Percentiles rank a stretch among this genome's conserved stretches.
Evolutionary conservation across 2,797 vertebrate genomes (phyloP).

Genomic region (Pipistrellus pygmaeus): DNA sequence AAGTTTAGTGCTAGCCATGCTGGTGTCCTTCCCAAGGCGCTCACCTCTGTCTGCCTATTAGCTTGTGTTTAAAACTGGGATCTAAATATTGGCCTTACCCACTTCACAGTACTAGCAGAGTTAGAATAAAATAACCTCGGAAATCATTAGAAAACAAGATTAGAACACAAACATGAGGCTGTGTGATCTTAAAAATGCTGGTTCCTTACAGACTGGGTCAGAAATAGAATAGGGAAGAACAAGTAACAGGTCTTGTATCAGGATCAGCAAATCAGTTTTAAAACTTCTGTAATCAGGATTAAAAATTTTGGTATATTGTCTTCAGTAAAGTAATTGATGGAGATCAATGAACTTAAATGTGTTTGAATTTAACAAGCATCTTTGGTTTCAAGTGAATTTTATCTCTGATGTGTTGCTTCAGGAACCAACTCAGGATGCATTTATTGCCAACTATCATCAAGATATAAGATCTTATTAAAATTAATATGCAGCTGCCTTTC

Average conservation of each 20-base stretch:
- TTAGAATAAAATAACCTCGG: background rate
- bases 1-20: background rate
- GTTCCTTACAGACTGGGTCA: conserved; percentile 8
- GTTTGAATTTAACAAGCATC: conserved; percentile 24
- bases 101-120: background rate
- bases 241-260: background rate
- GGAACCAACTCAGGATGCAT: background rate
- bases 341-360: background rate
- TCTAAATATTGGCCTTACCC: background rate
- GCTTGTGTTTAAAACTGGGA: background rate
- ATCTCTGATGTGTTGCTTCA: background rate
- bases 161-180: conserved; percentile 6
- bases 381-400: conserved; percentile 11
- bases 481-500: background rate
- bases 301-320: background rate
- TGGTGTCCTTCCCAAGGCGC: background rate
- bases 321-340: background rate
- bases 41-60: background rate
- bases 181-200: conserved; percentile 14
- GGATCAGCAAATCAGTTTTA: background rate
- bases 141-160: conserved; percentile 12
- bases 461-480: conserved; percentile 33
- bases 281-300: background rate
- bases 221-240: background rate
- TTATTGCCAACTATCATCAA: background rate